Conservation (phyloP, 1,140 invertebrate species). For the Pseudomyrmex dendroicus region DNA sequence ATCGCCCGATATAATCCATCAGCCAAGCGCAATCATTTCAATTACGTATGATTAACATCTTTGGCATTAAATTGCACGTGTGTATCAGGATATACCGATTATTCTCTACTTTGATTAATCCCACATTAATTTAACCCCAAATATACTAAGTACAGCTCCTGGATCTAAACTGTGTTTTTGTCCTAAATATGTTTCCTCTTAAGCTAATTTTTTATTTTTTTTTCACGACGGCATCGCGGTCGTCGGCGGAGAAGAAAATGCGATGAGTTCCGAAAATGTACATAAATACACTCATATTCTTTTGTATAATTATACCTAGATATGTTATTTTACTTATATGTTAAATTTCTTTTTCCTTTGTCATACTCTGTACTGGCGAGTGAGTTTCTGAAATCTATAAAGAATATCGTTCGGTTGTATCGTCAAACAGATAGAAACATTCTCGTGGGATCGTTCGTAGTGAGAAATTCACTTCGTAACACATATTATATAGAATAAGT, state of each 20-base stretch:
- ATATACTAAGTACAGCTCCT: slow-evolving; percentile 33
- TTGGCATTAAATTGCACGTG: slow-evolving; percentile 34
- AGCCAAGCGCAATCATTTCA: slow-evolving; percentile 30
- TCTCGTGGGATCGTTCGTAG: slow-evolving; percentile 41
- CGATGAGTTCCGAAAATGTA: slow-evolving; percentile 59
- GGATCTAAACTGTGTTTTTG: no score
- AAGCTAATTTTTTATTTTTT: slow-evolving; percentile 30
- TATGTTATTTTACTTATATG: slow-evolving; percentile 64
- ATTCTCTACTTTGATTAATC: slow-evolving; percentile 46
- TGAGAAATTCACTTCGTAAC: slow-evolving; percentile 19
- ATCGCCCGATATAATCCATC: slow-evolving; percentile 24
- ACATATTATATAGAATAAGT: background rate
- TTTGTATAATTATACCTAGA: slow-evolving; percentile 66
- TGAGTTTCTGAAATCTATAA: slow-evolving; percentile 71
- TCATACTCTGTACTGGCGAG: slow-evolving; percentile 71
- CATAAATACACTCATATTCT: slow-evolving; percentile 73
- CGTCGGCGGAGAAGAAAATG: slow-evolving; percentile 56
- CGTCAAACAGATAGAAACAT: slow-evolving; percentile 62
- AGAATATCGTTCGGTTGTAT: slow-evolving; percentile 61
- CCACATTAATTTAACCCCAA: slow-evolving; percentile 40
- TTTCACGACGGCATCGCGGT: slow-evolving; percentile 47
- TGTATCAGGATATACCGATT: slow-evolving; percentile 45
- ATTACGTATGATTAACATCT: slow-evolving; percentile 31
- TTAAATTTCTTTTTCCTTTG: slow-evolving; percentile 51
- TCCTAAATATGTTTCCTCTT: slow-evolving; percentile 19